Base-by-base conservation (phyloP, 2,888 invertebrate genomes). In the Alsophila aescularia region DNA sequence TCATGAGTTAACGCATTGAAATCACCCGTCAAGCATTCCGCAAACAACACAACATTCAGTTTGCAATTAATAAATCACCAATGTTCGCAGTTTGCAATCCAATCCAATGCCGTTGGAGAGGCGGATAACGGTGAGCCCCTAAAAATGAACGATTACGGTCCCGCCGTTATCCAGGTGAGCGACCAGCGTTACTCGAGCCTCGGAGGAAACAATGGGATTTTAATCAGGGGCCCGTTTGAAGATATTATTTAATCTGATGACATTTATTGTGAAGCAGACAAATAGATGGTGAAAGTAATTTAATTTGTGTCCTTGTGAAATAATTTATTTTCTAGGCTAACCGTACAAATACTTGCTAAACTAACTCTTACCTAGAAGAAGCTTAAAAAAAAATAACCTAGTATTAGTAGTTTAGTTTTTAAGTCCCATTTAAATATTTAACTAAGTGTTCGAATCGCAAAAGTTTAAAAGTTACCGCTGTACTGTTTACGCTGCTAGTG, bases 111-210 rank as follows among this genome's bases (percentile, higher is more conserved):
- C 39, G 43, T 42, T 14, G 32, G 41, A 16, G 49, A 16, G n/a
- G 32, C n/a, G 15, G 16, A 29, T 43, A 48, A 43, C 43, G 35
- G 21, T 32, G 29, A 35, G 55, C 57, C 65, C 60, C 70, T 70
- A 72, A 74, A 73, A 74, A 73, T 77, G 71, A 76, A 72, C 67
- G 71, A 76, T 74, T 67, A 69, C 69, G 70, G 70, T 61, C 61
- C 29, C 45, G 39, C 43, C 44, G 58, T 63, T 58, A 64, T 55
- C 47, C 59, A 67, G 68, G 66, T 68, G 68, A 49, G 57, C 31
- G 51, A 35, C 74, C 67, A 69, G 45, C 37, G 3, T 52, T 55
- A 53, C 34, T 45, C 32, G 69, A 62, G 3, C 72, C 47, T 32
- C 35, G 18, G 21, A 21, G 42, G 41, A 21, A 54, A 53, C 58